Percentiles rank a stretch among this genome's conserved stretches.
phyloP scores from a whole-genome alignment of 2,888 invertebrate species.

The Rugalucina vietnamica region DNA sequence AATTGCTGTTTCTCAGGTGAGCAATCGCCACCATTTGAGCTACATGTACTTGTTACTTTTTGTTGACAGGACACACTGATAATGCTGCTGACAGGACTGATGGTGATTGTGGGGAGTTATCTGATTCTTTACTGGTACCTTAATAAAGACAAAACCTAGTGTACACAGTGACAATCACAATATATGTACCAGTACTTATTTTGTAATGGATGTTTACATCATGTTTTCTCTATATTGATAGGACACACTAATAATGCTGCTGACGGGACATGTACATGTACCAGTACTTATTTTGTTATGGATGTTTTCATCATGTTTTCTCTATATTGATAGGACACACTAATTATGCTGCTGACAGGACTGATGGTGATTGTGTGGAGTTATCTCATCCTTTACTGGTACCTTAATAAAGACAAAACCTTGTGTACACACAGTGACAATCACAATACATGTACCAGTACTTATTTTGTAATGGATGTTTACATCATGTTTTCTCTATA shows the following conservation, averaged over 20 bases:
- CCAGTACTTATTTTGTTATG: too few species aligned
- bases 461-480: too few species aligned
- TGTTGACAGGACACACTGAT: conserved; percentile 35
- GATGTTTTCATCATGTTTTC: neutral
- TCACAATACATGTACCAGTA: too few species aligned
- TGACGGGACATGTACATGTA: too few species aligned
- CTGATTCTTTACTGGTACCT: conserved; percentile 44
- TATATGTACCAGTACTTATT: too few species aligned
- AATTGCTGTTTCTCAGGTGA: too few species aligned
- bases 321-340: conserved; percentile 32
- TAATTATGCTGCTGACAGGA: conserved; percentile 24
- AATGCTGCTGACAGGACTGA: conserved; percentile 20
- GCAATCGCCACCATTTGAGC: too few species aligned
- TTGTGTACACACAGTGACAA: too few species aligned
- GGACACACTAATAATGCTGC: conserved; percentile 34
- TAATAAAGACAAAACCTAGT: conserved; percentile 19
- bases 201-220: too few species aligned
- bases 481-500: neutral
- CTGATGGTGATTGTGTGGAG: conserved; percentile 24
- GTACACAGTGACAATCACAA: too few species aligned
- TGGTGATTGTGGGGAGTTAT: conserved; percentile 28
- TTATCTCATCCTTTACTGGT: conserved; percentile 42
- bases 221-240: conserved; percentile 5
- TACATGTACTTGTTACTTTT: neutral
- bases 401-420: conserved; percentile 28